Evolutionary conservation across 2,113 vertebrate species (phyloP).

Genomic region (Odocoileus virginianus): DNA sequence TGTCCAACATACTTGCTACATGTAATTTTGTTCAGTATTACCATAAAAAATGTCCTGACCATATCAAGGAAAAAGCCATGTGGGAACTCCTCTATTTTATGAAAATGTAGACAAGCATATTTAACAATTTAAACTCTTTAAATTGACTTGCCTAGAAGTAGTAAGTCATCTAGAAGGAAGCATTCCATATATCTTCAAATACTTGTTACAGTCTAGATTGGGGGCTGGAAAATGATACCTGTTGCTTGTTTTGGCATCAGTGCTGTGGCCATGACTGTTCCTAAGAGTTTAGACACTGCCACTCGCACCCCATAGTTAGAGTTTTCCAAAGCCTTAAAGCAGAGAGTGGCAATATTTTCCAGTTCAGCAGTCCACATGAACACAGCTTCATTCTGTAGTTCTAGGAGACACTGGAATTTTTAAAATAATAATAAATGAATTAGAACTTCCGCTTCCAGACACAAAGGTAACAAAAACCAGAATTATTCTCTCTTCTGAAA

Average conservation of each 20-base stretch:
- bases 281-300: conserved; percentile 94
- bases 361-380: conserved; percentile 99
- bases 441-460: neutral
- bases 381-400: conserved; percentile 97
- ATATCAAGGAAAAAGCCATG: conserved; percentile 10
- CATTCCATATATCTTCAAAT: neutral
- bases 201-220: neutral
- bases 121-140: conserved; percentile 9
- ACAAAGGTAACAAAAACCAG: neutral
- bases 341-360: conserved; percentile 95
- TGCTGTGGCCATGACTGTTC: conserved; percentile 96
- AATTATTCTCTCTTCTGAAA: neutral
- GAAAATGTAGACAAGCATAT: neutral
- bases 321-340: conserved; percentile 97
- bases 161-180: neutral
- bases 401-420: conserved; percentile 89
- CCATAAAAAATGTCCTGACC: neutral
- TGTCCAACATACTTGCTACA: neutral
- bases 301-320: conserved; percentile 98
- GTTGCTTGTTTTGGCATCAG: conserved; percentile 97
- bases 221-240: conserved; percentile 77
- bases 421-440: neutral
- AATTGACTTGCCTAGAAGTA: neutral
- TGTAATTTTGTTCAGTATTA: neutral
- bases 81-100: neutral